Evolutionary conservation across 2,113 vertebrate species (phyloP).

Genomic region (Marcusenius ussheri): DNA sequence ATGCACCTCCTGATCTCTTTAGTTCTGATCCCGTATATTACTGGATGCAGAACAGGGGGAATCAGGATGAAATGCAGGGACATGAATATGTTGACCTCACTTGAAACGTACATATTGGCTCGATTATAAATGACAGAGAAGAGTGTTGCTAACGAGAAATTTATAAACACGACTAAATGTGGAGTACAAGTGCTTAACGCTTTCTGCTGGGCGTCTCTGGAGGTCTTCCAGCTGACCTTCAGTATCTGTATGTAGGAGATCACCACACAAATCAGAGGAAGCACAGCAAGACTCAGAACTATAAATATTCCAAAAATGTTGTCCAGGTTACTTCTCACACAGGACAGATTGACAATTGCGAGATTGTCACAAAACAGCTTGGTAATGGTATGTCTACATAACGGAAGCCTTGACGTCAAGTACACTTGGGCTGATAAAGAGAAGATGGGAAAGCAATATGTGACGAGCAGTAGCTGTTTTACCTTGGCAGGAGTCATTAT

Average conservation of each 20-base stretch:
- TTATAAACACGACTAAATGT: conserved; percentile 44
- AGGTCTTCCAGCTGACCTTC: conserved; percentile 36
- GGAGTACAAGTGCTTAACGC: conserved; percentile 42
- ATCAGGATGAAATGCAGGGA: conserved; percentile 39
- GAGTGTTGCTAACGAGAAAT: conserved; percentile 38
- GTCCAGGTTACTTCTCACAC: conserved; percentile 26
- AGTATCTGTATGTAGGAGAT: conserved; percentile 45
- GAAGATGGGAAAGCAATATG: conserved; percentile 33
- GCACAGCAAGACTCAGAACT: conserved; percentile 23
- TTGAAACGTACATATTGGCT: conserved; percentile 21
- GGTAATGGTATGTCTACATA: conserved; percentile 35
- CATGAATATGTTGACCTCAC: conserved; percentile 36
- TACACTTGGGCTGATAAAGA: conserved; percentile 30
- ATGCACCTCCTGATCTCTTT: conserved; percentile 38
- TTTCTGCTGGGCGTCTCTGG: conserved; percentile 36
- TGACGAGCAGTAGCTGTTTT: conserved; percentile 27
- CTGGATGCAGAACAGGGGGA: conserved; percentile 42
- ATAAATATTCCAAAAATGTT: conserved; percentile 38
- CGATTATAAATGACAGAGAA: conserved; percentile 48
- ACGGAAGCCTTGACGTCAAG: conserved; percentile 35
- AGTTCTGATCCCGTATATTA: conserved; percentile 46
- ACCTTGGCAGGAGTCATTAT: conserved; percentile 37
- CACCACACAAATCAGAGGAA: conserved; percentile 37
- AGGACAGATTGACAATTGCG: conserved; percentile 45
- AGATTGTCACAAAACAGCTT: conserved; percentile 52